Base-by-base conservation (phyloP, 2,113 vertebrate genomes). In the Oncorhynchus masou region DNA sequence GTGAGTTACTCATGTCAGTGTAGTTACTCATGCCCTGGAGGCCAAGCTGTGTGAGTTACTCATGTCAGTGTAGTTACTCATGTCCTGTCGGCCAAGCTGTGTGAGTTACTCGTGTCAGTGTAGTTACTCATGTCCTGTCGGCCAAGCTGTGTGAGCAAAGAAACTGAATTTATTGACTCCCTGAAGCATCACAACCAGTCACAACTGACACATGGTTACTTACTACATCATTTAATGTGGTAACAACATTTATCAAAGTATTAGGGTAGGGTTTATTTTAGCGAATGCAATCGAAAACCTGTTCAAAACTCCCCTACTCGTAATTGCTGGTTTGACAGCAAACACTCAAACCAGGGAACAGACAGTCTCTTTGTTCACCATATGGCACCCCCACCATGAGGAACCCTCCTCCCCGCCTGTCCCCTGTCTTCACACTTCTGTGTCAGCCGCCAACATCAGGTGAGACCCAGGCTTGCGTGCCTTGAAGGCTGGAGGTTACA, bases 401-500 rank as follows among this genome's bases (percentile, higher is more conserved):
- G 77, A 76, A 68, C 85, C 86, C 76, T 81, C 79, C 86, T 85
- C 81, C 74, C 79, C 81, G 79, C 84, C 85, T 89, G 51, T 87
- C 83, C 83, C 73, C 79, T 81, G 86, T 75, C 82, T 91, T 94
- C 87, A 81, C 93, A 90, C 81, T 45, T 80, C 51, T 0, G 77
- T 90, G 93, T 92, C 85, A 93, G 91, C 92, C 88, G 78, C 88
- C 85, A 68, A 77, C 87, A 93, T 91, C 92, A 92, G 92, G 92
- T 84, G 25, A 88, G 83, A 74, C 69, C 81, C 69, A 59, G 88
- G 88, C 86, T 77, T 78, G 74, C 15, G 59, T 70, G 80, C 79
- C 86, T 79, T 77, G 60, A 81, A 91, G 91, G 92, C 89, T 84
- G 79, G 88, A 92, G 94, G 94, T 94, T 94, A 94, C 86, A 93